These are phyloP conservation scores for Dilophus febrilis DNA, from an alignment of 2,888 invertebrate genomes.

Conservation along the genomic window DNA sequence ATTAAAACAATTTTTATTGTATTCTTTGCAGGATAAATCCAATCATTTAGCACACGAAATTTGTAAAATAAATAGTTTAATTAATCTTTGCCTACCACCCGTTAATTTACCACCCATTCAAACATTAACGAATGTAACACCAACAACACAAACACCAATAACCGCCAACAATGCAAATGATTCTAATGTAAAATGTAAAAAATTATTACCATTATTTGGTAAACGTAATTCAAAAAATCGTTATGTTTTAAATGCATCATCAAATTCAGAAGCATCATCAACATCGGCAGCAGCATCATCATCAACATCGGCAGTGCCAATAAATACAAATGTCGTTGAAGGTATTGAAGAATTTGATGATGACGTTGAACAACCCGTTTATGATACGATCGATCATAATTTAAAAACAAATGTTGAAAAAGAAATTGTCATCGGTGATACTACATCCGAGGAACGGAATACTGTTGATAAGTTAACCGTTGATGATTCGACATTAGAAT, in stretches of 20 bases:
- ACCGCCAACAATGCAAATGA: constrained; percentile 12
- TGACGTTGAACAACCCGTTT: not conserved
- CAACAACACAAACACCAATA: constrained; percentile 16
- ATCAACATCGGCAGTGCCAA: constrained; percentile 18
- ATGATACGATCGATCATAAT: not conserved
- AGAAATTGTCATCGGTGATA: constrained; percentile 3
- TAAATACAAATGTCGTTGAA: constrained; percentile 29
- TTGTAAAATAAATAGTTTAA: constrained; percentile 52
- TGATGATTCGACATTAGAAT: too few species aligned
- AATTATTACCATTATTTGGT: constrained; percentile 31
- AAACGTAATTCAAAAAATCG: constrained; percentile 15
- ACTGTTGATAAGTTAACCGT: too few species aligned
- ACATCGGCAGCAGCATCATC: too few species aligned
- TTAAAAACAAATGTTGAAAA: constrained; percentile 7
- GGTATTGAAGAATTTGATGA: constrained; percentile 38
- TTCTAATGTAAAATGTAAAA: constrained; percentile 12
- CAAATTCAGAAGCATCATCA: too few species aligned
- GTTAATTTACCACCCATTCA: constrained; percentile 38
- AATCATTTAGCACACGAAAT: too few species aligned
- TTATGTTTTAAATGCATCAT: too few species aligned
- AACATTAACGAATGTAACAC: constrained; percentile 15
- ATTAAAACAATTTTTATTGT: too few species aligned
- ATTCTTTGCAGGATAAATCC: too few species aligned
- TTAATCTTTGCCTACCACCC: constrained; percentile 59
- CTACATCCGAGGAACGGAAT: too few species aligned